Evolutionary conservation across 2,113 vertebrate species (phyloP), one percentile per base, ranked within the genome.

Genomic region (Oreocharis arfaki): DNA sequence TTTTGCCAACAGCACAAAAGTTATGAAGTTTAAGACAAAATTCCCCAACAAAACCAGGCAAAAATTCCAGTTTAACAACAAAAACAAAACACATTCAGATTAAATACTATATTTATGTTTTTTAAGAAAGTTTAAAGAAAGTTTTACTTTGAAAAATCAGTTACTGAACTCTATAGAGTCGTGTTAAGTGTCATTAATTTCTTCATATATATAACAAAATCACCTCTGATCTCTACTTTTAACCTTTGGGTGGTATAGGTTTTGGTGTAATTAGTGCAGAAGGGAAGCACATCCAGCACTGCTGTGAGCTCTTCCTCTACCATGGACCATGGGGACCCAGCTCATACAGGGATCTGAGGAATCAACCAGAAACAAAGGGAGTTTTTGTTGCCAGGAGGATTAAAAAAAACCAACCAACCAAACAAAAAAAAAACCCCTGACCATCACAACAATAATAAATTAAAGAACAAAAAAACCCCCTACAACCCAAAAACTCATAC

Each of bases 41-140:
- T 39, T 6, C 0, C 1, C 3, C 11, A 32, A 23, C 2, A 49
- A 87, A 79, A 35, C 0, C 11, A 59, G 16, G 7, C 4, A 76
- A 44, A 49, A 64, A 19, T n/a, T 80, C 7, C 26, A 42, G 23
- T 80, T 3, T 64, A 30, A 9, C 5, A 59, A 23, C 1, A 74
- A 57, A 78, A 30, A 7, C 37, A 1, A 5, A 42, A 2, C 15
- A 44, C 7, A 35, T 69, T 75, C 46, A 35, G 4, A 52, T 27
- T 32, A 71, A 82, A 16, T 70, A 23, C 13, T 37, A 8, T 18
- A 11, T 57, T 75, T 65, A 26, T 17, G 11, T 1, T 59, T 78
- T 75, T 53, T 1, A 49, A 65, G 17, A 8, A 67, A 57, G 1
- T 53, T 85, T 65, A 47, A 65, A 60, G 16, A n/a, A 19, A 6